These are phyloP conservation scores for Hippolais icterina DNA, from an alignment of 2,113 vertebrate species.

Conservation along the genomic window DNA sequence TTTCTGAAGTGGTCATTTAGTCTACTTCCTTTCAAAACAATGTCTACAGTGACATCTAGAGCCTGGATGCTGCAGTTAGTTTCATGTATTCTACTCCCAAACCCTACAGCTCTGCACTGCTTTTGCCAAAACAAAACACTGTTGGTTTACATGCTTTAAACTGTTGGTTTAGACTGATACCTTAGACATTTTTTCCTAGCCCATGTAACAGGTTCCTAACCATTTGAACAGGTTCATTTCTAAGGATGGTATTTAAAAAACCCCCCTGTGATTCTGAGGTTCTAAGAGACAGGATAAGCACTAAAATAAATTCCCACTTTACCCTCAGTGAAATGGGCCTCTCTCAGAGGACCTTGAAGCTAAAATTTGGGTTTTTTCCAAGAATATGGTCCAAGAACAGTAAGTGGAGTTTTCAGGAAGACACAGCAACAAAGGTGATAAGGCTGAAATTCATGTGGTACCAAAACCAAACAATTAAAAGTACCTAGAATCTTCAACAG, in stretches of 20 bases:
- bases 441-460: not conserved
- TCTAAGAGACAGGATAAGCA: not conserved
- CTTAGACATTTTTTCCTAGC: not conserved
- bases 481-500: not conserved
- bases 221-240: not conserved
- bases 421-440: not conserved
- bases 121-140: not conserved
- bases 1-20: not conserved
- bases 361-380: not conserved
- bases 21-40: not conserved
- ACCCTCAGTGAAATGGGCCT: not conserved
- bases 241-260: not conserved
- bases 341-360: not conserved
- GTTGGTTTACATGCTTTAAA: not conserved
- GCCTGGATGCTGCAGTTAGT: not conserved
- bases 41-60: slow-evolving; percentile 58
- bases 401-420: not conserved
- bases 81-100: not conserved
- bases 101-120: not conserved
- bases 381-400: not conserved
- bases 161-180: not conserved
- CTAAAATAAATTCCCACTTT: not conserved
- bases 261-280: not conserved
- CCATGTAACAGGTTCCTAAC: not conserved
- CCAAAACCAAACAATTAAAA: not conserved